Evolutionary conservation across 2,797 vertebrate species (phyloP).

Genomic region (Mionectes olivaceus): DNA sequence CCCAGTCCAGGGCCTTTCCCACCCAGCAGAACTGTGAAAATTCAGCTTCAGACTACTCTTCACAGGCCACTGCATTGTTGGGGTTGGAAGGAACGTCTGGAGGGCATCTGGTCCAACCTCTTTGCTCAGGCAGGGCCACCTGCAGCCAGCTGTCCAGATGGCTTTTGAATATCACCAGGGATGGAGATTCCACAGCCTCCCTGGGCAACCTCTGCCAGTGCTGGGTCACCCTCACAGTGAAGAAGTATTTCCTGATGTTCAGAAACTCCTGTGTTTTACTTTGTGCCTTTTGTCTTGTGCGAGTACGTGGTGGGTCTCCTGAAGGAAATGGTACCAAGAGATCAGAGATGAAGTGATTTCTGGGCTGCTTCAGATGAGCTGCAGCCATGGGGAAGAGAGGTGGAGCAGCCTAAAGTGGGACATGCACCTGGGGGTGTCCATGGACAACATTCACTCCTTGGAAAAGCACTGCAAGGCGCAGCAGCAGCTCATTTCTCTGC

Average conservation of each 20-base stretch:
- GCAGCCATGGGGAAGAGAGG: not conserved
- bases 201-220: not conserved
- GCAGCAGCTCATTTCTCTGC: not conserved
- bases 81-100: not conserved
- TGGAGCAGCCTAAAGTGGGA: not conserved
- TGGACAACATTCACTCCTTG: not conserved
- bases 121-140: not conserved
- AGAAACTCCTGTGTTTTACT: not conserved
- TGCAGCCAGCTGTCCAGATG: not conserved
- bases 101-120: not conserved
- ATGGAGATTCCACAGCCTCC: not conserved
- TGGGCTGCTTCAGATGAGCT: not conserved
- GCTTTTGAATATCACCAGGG: not conserved
- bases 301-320: not conserved
- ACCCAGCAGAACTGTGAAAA: not conserved
- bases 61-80: not conserved
- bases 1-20: not conserved
- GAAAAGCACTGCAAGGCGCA: fast-evolving
- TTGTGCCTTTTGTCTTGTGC: not conserved
- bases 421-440: fast-evolving
- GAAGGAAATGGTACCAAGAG: not conserved
- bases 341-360: not conserved
- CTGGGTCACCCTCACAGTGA: not conserved
- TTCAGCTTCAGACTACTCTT: not conserved
- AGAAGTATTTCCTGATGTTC: not conserved